Conservation (phyloP, 1,140 invertebrate genomes). For the roundworm (Caenorhabditis elegans) region WBcel235 BX284603.4:7903001-7903500, state of each 20-base stretch:
- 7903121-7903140: slow-evolving; percentile 43
- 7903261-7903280: slow-evolving; percentile 43
- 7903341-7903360: slow-evolving; percentile 18
- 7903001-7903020: neutral
- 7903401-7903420: neutral
- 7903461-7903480: slow-evolving; percentile 19
- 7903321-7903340: slow-evolving; percentile 39
- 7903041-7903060: slow-evolving; percentile 46
- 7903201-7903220: neutral
- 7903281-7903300: neutral
- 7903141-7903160: neutral
- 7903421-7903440: neutral
- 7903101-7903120: slow-evolving; percentile 37
- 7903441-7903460: slow-evolving; percentile 35
- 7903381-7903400: slow-evolving; percentile 34
- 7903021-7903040: slow-evolving; percentile 40
- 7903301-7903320: no score
- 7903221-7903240: slow-evolving; percentile 25
- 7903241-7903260: slow-evolving; percentile 39
- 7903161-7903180: no score
- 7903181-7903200: slow-evolving; percentile 14
- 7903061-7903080: slow-evolving; percentile 24
- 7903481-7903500: neutral
- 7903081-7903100: slow-evolving; percentile 16
- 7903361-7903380: slow-evolving; percentile 37